phyloP scores from a whole-genome alignment of 2,888 invertebrate species.

The Euclidia mi region DNA sequence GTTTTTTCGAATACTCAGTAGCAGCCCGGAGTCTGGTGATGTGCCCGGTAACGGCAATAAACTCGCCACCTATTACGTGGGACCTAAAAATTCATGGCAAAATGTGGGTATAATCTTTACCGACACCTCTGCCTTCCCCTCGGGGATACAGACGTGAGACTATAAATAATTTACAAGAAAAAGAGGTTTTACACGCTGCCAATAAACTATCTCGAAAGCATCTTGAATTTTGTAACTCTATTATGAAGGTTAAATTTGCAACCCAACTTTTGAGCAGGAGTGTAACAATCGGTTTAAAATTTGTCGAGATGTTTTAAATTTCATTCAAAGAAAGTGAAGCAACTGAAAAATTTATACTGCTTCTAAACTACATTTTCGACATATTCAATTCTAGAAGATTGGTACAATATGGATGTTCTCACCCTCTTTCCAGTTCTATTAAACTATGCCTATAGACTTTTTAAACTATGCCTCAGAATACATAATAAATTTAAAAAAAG shows the following conservation, averaged over 20 bases:
- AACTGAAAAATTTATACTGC: conserved; percentile 32
- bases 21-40: too few species aligned
- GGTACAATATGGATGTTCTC: not conserved
- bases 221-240: conserved; percentile 38
- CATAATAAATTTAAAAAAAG: conserved; percentile 1
- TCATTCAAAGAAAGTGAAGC: conserved; percentile 26
- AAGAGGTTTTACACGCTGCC: conserved; percentile 29
- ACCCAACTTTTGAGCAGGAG: conserved; percentile 40
- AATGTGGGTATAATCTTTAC: too few species aligned
- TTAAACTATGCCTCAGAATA: conserved; percentile 18
- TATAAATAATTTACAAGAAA: too few species aligned
- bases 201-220: conserved; percentile 39
- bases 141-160: too few species aligned
- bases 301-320: conserved; percentile 31
- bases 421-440: not conserved
- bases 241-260: conserved; percentile 48
- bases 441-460: not conserved
- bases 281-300: conserved; percentile 35
- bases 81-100: too few species aligned
- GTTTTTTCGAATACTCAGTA: too few species aligned
- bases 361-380: conserved; percentile 39
- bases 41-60: too few species aligned
- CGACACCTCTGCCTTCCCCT: too few species aligned
- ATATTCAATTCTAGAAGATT: conserved; percentile 35
- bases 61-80: too few species aligned